Percentiles rank a stretch among this genome's conserved stretches.
Evolutionary conservation across 2,888 invertebrate genomes (phyloP).

Genomic region (Sphaerophoria rueppellii): DNA sequence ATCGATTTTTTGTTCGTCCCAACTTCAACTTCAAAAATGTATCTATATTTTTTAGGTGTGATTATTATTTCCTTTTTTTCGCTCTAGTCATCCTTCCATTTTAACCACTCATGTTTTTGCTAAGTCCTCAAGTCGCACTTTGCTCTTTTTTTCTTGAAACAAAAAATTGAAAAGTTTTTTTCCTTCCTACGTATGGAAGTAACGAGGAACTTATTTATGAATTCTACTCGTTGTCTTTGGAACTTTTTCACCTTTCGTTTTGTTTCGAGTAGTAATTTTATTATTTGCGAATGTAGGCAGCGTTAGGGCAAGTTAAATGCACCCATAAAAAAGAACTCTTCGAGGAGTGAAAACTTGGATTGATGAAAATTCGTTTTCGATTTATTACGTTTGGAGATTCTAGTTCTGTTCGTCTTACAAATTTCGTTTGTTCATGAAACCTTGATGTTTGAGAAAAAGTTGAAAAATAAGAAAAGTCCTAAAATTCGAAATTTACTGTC

Average conservation of each 20-base stretch:
- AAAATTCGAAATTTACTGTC: too few species aligned
- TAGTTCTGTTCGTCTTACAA: too few species aligned
- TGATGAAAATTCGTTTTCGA: too few species aligned
- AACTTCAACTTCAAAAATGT: not conserved
- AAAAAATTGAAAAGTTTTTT: conserved; percentile 4
- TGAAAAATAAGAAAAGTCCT: too few species aligned
- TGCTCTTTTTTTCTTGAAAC: conserved; percentile 11
- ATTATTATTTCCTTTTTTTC: conserved; percentile 5
- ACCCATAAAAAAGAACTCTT: not conserved
- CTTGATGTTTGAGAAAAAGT: too few species aligned
- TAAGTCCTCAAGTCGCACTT: conserved; percentile 28
- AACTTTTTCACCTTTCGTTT: conserved; percentile 17
- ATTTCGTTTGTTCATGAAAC: too few species aligned
- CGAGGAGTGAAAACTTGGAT: not conserved
- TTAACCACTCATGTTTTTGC: conserved; percentile 10
- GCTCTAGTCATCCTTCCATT: conserved; percentile 9
- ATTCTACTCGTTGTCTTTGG: conserved; percentile 49
- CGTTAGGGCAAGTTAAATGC: not conserved
- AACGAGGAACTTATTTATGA: conserved; percentile 31
- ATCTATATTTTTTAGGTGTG: conserved; percentile 32
- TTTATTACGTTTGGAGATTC: too few species aligned
- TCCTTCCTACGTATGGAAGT: conserved; percentile 7
- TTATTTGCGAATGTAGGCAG: not conserved
- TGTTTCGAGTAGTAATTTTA: not conserved
- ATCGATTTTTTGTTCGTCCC: conserved; percentile 26